phyloP scores from a whole-genome alignment of 2,797 vertebrate genomes.

The Urocyon cinereoargenteus region DNA sequence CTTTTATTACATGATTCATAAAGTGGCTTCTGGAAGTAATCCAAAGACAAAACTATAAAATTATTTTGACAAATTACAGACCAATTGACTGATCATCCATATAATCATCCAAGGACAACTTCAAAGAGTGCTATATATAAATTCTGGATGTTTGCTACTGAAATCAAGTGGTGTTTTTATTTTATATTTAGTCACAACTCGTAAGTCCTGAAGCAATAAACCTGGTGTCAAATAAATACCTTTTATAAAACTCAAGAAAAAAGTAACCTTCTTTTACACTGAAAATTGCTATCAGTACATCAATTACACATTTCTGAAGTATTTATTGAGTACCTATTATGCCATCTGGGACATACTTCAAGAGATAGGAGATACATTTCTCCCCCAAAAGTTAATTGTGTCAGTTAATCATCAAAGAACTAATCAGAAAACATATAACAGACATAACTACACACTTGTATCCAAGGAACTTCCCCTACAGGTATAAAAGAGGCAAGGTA shows the following conservation, averaged over 20 bases:
- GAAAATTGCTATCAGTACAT: neutral
- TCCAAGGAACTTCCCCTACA: neutral
- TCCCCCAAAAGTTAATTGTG: neutral
- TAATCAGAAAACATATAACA: neutral
- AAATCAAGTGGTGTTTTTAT: neutral
- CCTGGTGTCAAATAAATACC: neutral
- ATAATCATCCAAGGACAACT: neutral
- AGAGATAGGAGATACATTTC: neutral
- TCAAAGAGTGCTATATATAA: neutral
- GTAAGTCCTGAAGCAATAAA: neutral
- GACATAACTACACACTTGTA: neutral
- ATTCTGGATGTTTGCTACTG: neutral
- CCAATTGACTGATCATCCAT: neutral
- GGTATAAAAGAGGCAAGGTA: neutral
- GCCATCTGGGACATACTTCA: neutral
- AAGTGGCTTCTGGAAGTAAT: neutral
- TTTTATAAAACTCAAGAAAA: slow-evolving; percentile 1
- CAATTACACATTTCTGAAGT: neutral
- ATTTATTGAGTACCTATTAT: neutral
- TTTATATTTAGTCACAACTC: neutral
- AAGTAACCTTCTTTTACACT: neutral
- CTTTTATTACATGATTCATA: neutral
- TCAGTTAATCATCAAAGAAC: neutral
- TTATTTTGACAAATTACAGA: neutral
- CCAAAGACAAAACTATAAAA: neutral